Evolutionary conservation across 1,140 invertebrate species (phyloP).

Genomic region (Elymnias hypermnestra): DNA sequence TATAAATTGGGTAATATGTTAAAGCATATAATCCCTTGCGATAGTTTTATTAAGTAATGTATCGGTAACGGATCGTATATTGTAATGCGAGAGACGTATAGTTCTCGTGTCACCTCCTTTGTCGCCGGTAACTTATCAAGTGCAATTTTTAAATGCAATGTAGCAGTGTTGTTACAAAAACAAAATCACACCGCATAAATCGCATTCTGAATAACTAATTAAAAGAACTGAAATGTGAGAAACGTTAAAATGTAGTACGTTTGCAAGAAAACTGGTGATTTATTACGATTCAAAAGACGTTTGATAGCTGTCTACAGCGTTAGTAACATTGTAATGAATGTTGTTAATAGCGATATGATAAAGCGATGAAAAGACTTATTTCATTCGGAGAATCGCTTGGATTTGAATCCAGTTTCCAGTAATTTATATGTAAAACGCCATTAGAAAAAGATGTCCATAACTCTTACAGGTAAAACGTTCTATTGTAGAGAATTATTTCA

Average conservation of each 20-base stretch:
- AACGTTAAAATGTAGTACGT: conserved; percentile 10
- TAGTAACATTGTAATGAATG: too few relatives aligned
- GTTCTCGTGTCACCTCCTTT: conserved; percentile 47
- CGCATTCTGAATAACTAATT: conserved; percentile 24
- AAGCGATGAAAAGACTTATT: too few relatives aligned
- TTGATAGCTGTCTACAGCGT: too few relatives aligned
- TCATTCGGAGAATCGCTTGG: too few relatives aligned
- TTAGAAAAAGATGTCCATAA: too few relatives aligned
- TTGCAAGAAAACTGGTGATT: neutral
- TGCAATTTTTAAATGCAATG: conserved; percentile 35
- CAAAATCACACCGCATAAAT: conserved; percentile 38
- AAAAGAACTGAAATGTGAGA: conserved; percentile 18
- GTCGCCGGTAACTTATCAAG: conserved; percentile 36
- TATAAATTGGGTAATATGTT: neutral
- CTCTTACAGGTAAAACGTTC: too few relatives aligned
- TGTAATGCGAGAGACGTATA: conserved; percentile 24
- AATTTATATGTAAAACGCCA: too few relatives aligned
- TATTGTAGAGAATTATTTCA: too few relatives aligned
- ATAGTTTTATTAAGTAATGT: conserved; percentile 1
- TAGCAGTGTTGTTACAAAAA: too few relatives aligned
- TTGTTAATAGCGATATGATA: too few relatives aligned
- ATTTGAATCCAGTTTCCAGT: too few relatives aligned
- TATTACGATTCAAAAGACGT: neutral
- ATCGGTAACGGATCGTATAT: conserved; percentile 14
- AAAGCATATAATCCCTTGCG: conserved; percentile 7